Evolutionary conservation across 2,113 vertebrate species (phyloP).

Genomic region (Leptobrachium leishanense): DNA sequence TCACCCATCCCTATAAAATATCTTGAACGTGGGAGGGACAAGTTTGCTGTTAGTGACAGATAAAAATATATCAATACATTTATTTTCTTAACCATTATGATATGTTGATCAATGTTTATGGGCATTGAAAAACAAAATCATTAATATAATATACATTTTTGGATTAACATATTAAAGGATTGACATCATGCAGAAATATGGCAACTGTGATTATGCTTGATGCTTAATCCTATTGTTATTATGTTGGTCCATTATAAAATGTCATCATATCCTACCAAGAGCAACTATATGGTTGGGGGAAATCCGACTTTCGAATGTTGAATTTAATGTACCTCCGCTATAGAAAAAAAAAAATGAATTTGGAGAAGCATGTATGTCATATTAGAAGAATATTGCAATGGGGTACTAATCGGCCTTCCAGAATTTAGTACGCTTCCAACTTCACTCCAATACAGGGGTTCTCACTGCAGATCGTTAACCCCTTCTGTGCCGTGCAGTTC

Average conservation of each 20-base stretch:
- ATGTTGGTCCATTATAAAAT: neutral
- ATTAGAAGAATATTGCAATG: slow-evolving; percentile 12
- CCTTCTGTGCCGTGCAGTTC: slow-evolving; percentile 17
- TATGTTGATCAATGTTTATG: neutral
- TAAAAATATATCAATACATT: neutral
- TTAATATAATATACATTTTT: neutral
- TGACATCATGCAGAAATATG: neutral
- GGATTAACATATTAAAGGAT: neutral
- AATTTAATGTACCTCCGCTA: too few relatives aligned
- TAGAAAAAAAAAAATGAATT: slow-evolving; percentile 9
- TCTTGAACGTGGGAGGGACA: neutral
- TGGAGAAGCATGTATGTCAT: slow-evolving; percentile 33
- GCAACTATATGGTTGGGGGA: neutral
- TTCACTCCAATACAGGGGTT: slow-evolving; percentile 42
- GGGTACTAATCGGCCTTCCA: slow-evolving; percentile 15
- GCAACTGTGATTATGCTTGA: too few relatives aligned
- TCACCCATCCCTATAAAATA: too few relatives aligned
- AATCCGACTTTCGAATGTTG: neutral
- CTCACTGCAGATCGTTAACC: slow-evolving; percentile 38
- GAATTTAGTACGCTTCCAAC: slow-evolving; percentile 23
- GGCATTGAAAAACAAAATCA: neutral
- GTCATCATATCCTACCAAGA: neutral
- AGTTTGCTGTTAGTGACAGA: neutral
- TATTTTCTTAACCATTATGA: neutral
- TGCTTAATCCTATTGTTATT: too few relatives aligned